Base-by-base conservation (phyloP, 2,797 vertebrate genomes). In the Protosalanx chinensis region DNA sequence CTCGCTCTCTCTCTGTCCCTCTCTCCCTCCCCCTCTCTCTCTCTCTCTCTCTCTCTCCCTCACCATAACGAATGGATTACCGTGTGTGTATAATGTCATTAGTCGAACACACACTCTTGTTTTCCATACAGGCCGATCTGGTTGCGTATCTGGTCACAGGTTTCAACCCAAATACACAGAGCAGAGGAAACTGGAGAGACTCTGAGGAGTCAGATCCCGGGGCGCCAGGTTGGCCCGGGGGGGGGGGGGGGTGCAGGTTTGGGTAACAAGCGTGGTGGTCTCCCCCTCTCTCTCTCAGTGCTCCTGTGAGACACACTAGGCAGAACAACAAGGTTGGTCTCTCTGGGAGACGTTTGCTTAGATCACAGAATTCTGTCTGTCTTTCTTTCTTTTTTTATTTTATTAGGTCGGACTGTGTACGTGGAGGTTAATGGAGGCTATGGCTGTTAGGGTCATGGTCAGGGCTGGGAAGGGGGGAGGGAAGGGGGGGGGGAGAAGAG, bases 251-350 rank as follows among this genome's bases (percentile, higher is more conserved):
- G 5, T 2, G 35, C 23, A 5, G 27, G 32, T 10, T 18, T 23
- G n/a, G 23, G 12, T 53, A 58, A 15, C 58, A 20, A 6, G 56
- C 16, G 59, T 32, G 66, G 66, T 63, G 72, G 72, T 68, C 63
- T 64, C 61, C 63, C 46, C 12, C 41, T 8, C 46, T 53, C 58
- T 49, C 62, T 53, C 58, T 49, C 62, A 23, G 8, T 32, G 32
- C 23, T 32, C 8, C 20, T 23, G 27, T 33, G 15, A 37, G 56
- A 41, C 68, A 70, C 75, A 65, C 53, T 27, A 16, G 51, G n/a
- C 46, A 60, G 41, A 59, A 66, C 59, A 62, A 37, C 61, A 4
- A 75, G 37, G 10, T 46, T 4, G 49, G 49, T 8, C 67, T 20
- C 46, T 8, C 10, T 53, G 35, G 60, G 29, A 18, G 53, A 30